Evolutionary conservation across 64 coral and sea anemone species (phyloP), one percentile per base, ranked within the genome.

Genomic region (Porites australiensis): DNA sequence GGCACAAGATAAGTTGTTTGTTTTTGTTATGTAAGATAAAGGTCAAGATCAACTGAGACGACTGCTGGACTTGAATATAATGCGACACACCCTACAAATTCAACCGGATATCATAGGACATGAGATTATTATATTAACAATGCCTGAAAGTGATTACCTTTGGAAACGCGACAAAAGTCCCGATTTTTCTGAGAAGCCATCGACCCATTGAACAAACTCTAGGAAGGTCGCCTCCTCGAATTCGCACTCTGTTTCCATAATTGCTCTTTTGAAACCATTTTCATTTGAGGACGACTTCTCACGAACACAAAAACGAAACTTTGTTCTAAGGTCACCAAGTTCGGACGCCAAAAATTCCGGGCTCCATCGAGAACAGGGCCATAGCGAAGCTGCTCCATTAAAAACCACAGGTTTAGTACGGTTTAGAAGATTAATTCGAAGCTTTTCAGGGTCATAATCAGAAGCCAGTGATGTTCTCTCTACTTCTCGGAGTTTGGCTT

Each of bases 181-280:
- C 21, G 88, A 78, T 15, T 50, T 64, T 16, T 64, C 68, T 49
- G 77, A 50, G 68, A 80, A 87, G 13, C 70, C 91, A 74, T 72
- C 64, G 54, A 99, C 45, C 98, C 98, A 99, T 55, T 86, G 72
- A 79, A 80, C 79, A 81, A 96, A 99, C 19, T 99, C 90, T 4
- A 58, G 9, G 70, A 99, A 96, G 43, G 91, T 96, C 19, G 86
- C 98, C 59, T 94, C 70, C 57, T 87, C 52, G 48, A 93, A 99
- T 43, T 92, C 88, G 27, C 98, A 99, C 58, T 99, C 98, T 44
- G 91, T 85, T 50, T 99, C 98, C 91, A 96, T 99, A 8, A 94
- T 74, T 8, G 82, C 76, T n/a, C 71, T 87, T 11, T 76, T 83
- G 1, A n/a, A 49, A n/a, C 69, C 49, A 37, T 62, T 74, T 77